phyloP scores from a whole-genome alignment of 2,113 vertebrate species.

The Clupea harengus region DNA sequence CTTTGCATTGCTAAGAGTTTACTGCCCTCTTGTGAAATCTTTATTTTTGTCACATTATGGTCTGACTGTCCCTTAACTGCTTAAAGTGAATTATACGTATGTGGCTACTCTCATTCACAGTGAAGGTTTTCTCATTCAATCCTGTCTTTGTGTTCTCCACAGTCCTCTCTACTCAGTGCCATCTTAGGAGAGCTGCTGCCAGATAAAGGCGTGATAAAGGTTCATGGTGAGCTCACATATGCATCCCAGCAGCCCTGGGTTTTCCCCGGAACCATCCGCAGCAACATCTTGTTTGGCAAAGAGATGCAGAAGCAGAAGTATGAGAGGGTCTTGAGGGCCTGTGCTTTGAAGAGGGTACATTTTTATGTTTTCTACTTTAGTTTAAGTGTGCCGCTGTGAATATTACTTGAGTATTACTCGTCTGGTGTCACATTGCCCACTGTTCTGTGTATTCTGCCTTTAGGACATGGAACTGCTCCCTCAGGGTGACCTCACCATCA shows the following conservation, averaged over 20 bases:
- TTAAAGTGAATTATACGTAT: background rate
- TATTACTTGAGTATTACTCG: background rate
- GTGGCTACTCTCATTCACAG: background rate
- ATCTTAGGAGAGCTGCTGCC: conserved; percentile 85
- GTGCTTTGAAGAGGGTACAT: conserved; percentile 87
- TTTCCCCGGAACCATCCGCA: conserved; percentile 89
- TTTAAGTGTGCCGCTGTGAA: background rate
- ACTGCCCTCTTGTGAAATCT: background rate
- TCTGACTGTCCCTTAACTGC: background rate
- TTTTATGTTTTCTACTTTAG: background rate
- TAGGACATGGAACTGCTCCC: conserved; percentile 87
- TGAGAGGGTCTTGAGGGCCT: conserved; percentile 82
- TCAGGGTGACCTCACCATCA: conserved; percentile 84
- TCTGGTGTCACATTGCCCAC: background rate
- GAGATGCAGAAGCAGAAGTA: conserved; percentile 84
- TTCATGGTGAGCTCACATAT: conserved; percentile 84
- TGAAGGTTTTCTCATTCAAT: background rate
- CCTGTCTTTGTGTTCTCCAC: background rate
- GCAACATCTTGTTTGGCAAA: conserved; percentile 96
- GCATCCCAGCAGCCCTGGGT: conserved; percentile 94
- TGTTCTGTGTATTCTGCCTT: background rate
- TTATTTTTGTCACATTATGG: background rate
- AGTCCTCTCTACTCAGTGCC: conserved; percentile 90
- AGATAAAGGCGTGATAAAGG: conserved; percentile 75
- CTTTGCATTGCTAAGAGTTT: background rate